Conservation (phyloP, 2,888 invertebrate species). For the Coelinius sp. region DNA sequence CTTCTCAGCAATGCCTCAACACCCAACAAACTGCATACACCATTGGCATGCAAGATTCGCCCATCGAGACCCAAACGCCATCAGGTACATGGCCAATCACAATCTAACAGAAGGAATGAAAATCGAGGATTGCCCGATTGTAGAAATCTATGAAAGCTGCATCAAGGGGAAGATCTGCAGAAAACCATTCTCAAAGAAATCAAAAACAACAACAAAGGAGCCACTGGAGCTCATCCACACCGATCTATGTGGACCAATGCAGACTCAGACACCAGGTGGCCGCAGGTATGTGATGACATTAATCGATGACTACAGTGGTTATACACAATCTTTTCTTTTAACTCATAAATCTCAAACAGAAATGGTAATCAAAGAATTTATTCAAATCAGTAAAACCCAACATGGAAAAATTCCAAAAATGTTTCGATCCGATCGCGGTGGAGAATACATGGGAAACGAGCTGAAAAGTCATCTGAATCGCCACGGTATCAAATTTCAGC, state of each 20-base stretch:
- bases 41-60: too few species aligned
- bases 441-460: constrained; percentile 25
- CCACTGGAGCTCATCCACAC: neutral
- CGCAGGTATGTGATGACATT: neutral
- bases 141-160: too few species aligned
- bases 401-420: too few species aligned
- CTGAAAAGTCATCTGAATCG: constrained; percentile 33
- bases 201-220: neutral
- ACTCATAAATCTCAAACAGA: constrained; percentile 33
- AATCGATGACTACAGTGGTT: neutral
- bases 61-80: too few species aligned
- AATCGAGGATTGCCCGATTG: too few species aligned
- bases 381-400: neutral
- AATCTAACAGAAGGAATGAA: too few species aligned
- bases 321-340: constrained; percentile 23
- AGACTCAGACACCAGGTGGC: neutral
- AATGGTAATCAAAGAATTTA: constrained; percentile 14
- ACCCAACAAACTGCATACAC: too few species aligned
- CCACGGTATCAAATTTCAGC: neutral
- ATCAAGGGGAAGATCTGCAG: neutral
- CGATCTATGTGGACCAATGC: constrained; percentile 4
- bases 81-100: too few species aligned
- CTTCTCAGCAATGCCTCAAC: too few species aligned
- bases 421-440: constrained; percentile 1
- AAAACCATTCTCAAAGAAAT: neutral